A percentile compares a stretch with the other conserved stretches of the same genome.
These are phyloP conservation scores for Lampris megalopsis DNA, from an alignment of 2,113 vertebrate genomes.

Conservation along the genomic window DNA sequence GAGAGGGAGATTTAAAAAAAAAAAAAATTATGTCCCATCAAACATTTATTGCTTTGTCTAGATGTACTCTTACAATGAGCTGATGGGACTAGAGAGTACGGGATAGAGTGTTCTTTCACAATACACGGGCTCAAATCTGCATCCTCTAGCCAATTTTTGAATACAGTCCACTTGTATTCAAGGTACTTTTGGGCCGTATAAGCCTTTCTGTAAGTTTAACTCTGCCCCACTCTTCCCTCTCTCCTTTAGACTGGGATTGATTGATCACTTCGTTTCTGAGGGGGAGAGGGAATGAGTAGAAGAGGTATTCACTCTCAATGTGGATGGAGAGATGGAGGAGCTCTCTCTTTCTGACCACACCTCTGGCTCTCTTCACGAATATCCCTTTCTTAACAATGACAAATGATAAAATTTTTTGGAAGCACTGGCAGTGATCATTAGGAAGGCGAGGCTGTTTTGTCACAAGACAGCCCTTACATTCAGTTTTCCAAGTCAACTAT, in stretches of 20 bases:
- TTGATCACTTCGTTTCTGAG: conserved; percentile 79
- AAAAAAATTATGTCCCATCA: too few relatives aligned
- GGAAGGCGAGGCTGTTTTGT: conserved; percentile 43
- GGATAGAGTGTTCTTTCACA: too few relatives aligned
- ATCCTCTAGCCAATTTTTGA: not conserved
- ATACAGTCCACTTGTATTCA: conserved; percentile 27
- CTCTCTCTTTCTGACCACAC: conserved; percentile 24
- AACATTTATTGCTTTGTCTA: too few relatives aligned
- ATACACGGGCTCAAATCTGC: not conserved
- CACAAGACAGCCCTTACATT: conserved; percentile 16
- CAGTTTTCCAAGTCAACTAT: conserved; percentile 17
- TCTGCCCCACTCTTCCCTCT: conserved; percentile 52
- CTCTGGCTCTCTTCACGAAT: conserved; percentile 41
- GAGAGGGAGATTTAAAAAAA: too few relatives aligned
- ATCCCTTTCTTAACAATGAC: conserved; percentile 57
- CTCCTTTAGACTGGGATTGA: conserved; percentile 69
- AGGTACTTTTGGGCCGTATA: conserved; percentile 34
- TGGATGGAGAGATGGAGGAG: conserved; percentile 14
- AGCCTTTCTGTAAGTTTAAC: conserved; percentile 37
- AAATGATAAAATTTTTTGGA: conserved; percentile 54
- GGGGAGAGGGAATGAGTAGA: conserved; percentile 52
- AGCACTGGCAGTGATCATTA: conserved; percentile 50
- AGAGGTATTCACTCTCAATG: conserved; percentile 55
- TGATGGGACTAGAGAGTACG: too few relatives aligned
- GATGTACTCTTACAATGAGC: too few relatives aligned